A percentile compares a stretch with the other conserved stretches of the same genome.
Conservation (phyloP, 1,140 invertebrate species). For the Nixonia krombeini region DNA sequence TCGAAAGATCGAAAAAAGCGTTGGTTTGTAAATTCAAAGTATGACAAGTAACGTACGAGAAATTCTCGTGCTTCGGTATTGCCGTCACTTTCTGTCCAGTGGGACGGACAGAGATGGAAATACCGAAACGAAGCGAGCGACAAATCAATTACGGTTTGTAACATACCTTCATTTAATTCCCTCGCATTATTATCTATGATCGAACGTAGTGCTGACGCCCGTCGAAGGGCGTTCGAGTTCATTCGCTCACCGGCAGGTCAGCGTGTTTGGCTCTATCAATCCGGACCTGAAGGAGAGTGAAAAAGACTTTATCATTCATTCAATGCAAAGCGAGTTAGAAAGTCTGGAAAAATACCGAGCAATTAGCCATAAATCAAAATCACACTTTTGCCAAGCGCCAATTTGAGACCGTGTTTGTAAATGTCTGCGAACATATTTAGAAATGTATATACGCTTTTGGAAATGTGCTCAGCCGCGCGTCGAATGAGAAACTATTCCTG, state of each 20-base stretch:
- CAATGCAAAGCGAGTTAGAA: conserved; percentile 50
- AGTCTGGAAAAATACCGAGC: conserved; percentile 53
- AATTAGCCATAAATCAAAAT: conserved; percentile 65
- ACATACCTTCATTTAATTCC: too few species aligned
- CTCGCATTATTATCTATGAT: too few species aligned
- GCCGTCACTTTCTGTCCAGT: too few species aligned
- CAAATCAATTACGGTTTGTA: too few species aligned
- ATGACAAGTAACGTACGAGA: neutral
- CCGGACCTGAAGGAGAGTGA: conserved; percentile 28
- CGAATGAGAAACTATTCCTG: neutral
- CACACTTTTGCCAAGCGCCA: conserved; percentile 43
- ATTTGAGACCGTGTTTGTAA: conserved; percentile 20
- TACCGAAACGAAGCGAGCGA: too few species aligned
- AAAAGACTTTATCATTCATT: conserved; percentile 58
- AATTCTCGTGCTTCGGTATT: neutral
- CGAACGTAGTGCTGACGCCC: too few species aligned
- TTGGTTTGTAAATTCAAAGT: too few species aligned
- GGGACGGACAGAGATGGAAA: too few species aligned
- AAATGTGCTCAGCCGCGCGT: too few species aligned
- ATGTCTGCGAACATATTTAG: neutral
- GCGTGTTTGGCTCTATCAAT: conserved; percentile 7
- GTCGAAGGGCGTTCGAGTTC: too few species aligned
- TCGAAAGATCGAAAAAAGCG: too few species aligned
- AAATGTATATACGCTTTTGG: conserved; percentile 7
- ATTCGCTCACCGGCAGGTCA: too few species aligned